Percentiles rank a stretch among this genome's conserved stretches.
These are phyloP conservation scores for Acrocera orbiculus DNA, from an alignment of 2,888 invertebrate species.

Conservation along the genomic window DNA sequence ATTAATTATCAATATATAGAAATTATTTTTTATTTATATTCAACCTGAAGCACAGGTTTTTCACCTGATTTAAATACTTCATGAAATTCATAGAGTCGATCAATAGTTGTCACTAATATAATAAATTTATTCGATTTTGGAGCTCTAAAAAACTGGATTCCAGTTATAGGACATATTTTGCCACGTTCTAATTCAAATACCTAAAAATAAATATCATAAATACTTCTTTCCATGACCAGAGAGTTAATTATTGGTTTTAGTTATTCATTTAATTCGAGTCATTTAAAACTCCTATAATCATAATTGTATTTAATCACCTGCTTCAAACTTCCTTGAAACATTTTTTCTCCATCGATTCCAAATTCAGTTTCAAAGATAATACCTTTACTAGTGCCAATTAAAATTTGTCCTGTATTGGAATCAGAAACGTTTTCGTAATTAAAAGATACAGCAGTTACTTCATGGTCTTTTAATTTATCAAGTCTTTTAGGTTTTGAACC, in stretches of 20 bases:
- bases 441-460: conserved; percentile 85
- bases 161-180: conserved; percentile 64
- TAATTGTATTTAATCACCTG: conserved; percentile 48
- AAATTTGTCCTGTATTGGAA: conserved; percentile 59
- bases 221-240: too few species aligned
- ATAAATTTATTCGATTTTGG: conserved; percentile 56
- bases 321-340: conserved; percentile 70
- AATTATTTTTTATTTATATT: conserved; percentile 6
- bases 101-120: conserved; percentile 68
- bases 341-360: conserved; percentile 60
- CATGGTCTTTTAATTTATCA: conserved; percentile 39
- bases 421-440: conserved; percentile 55
- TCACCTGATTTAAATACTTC: conserved; percentile 61
- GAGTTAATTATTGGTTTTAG: too few species aligned
- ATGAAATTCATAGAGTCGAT: conserved; percentile 72
- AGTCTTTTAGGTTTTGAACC: conserved; percentile 52
- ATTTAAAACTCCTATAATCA: conserved; percentile 3
- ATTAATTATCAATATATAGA: conserved; percentile 1
- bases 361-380: conserved; percentile 82
- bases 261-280: neutral
- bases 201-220: too few species aligned
- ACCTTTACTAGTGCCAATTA: conserved; percentile 80
- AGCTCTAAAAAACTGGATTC: conserved; percentile 63
- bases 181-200: conserved; percentile 77
- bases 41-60: conserved; percentile 41